phyloP scores from a whole-genome alignment of 2,797 vertebrate species.

The Sebastes dallii region DNA sequence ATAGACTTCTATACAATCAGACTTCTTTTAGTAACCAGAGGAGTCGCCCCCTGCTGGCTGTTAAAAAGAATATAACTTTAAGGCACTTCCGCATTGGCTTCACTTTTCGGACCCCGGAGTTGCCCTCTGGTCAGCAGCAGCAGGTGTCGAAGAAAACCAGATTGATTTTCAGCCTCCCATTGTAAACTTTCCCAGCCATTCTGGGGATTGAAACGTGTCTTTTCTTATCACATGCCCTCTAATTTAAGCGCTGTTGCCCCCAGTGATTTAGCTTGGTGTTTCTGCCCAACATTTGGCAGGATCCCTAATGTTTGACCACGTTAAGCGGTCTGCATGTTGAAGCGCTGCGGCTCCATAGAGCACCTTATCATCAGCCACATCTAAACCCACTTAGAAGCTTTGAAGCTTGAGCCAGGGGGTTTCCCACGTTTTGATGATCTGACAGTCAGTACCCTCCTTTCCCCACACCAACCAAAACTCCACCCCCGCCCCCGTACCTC shows the following conservation, averaged over 20 bases:
- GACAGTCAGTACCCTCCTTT: slow-evolving; percentile 59
- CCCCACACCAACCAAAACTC: slow-evolving; percentile 14
- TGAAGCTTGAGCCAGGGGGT: slow-evolving; percentile 75
- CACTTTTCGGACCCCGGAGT: no score
- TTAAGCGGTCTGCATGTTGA: slow-evolving; percentile 35
- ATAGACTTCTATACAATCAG: no score
- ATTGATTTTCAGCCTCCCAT: neutral
- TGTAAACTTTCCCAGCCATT: neutral
- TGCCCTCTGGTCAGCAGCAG: neutral
- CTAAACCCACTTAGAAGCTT: slow-evolving; percentile 63
- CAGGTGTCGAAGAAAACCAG: neutral
- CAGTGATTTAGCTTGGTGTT: neutral
- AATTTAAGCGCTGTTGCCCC: neutral
- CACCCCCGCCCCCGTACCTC: slow-evolving; percentile 10
- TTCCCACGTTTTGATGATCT: slow-evolving; percentile 67
- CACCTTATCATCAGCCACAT: slow-evolving; percentile 59
- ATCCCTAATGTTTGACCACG: slow-evolving; percentile 32
- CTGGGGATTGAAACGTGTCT: neutral
- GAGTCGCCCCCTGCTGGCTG: no score
- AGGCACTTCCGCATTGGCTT: no score
- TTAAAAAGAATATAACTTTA: no score
- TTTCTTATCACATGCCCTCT: neutral
- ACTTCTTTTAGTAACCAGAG: no score
- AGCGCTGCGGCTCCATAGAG: slow-evolving; percentile 13
- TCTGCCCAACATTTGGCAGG: slow-evolving; percentile 29